phyloP scores from a whole-genome alignment of 2,797 vertebrate genomes.

The Gallinago solitaria region DNA sequence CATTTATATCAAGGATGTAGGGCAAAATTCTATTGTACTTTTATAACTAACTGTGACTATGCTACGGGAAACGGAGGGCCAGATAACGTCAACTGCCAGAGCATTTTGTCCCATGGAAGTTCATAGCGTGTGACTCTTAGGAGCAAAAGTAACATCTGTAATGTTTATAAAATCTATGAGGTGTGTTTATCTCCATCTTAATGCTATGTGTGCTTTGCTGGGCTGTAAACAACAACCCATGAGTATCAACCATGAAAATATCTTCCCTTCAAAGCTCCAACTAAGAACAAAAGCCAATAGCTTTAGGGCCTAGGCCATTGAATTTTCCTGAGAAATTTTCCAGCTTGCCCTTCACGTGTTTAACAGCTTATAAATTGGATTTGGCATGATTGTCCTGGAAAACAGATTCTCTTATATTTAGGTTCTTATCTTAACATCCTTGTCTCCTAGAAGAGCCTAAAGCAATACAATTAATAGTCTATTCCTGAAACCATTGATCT shows the following conservation, averaged over 20 bases:
- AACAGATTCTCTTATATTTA: not conserved
- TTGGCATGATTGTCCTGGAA: not conserved
- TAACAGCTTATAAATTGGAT: constrained; percentile 15
- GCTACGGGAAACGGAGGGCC: not conserved
- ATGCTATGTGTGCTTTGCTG: not conserved
- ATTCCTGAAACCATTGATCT: not conserved
- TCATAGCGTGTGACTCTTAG: not conserved
- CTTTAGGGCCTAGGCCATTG: not conserved
- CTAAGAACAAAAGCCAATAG: not conserved
- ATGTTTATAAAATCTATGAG: not conserved
- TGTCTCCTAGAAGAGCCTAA: constrained; percentile 17
- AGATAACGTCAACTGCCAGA: not conserved
- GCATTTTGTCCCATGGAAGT: not conserved
- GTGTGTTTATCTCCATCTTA: not conserved
- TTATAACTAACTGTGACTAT: not conserved
- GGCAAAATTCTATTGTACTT: constrained; percentile 5
- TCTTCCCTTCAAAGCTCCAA: not conserved
- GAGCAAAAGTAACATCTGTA: not conserved
- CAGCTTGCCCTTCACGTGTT: not conserved
- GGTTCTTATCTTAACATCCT: constrained; percentile 15
- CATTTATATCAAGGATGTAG: constrained; percentile 37
- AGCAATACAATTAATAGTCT: constrained; percentile 37
- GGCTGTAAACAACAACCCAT: not conserved
- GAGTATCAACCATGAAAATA: not conserved
- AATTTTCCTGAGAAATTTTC: not conserved